Conservation (phyloP, 1,140 invertebrate genomes). For the Phthorimaea operculella region DNA sequence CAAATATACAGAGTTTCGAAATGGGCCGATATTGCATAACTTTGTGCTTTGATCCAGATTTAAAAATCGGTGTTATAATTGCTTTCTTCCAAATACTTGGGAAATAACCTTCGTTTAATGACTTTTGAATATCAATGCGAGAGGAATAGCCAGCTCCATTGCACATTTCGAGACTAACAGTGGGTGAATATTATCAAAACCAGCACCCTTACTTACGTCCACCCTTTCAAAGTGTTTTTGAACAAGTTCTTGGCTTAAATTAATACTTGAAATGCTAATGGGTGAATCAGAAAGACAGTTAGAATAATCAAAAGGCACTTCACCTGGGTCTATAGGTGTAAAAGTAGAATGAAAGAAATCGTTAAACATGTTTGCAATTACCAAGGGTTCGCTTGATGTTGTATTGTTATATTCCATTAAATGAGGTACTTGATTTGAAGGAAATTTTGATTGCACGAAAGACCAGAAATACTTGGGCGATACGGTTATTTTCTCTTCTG, state of each 20-base stretch:
- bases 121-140: conserved; percentile 4
- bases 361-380: not conserved
- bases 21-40: conserved; percentile 29
- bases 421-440: no score
- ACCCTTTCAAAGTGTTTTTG: not conserved
- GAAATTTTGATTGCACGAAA: no score
- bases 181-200: conserved; percentile 8
- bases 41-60: conserved; percentile 9
- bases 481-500: no score
- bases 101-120: conserved; percentile 10
- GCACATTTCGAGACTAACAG: not conserved
- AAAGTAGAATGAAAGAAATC: not conserved
- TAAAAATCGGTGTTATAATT: conserved; percentile 18
- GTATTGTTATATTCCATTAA: no score
- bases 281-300: not conserved
- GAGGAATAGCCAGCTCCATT: not conserved
- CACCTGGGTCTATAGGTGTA: not conserved
- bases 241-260: not conserved
- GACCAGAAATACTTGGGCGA: no score
- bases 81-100: conserved; percentile 14
- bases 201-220: conserved; percentile 7
- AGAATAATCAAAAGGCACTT: not conserved
- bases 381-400: no score
- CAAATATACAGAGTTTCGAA: conserved; percentile 24
- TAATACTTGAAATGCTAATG: no score